Conservation (phyloP, 1,140 invertebrate species). For the Drosophila ananassae region DNA sequence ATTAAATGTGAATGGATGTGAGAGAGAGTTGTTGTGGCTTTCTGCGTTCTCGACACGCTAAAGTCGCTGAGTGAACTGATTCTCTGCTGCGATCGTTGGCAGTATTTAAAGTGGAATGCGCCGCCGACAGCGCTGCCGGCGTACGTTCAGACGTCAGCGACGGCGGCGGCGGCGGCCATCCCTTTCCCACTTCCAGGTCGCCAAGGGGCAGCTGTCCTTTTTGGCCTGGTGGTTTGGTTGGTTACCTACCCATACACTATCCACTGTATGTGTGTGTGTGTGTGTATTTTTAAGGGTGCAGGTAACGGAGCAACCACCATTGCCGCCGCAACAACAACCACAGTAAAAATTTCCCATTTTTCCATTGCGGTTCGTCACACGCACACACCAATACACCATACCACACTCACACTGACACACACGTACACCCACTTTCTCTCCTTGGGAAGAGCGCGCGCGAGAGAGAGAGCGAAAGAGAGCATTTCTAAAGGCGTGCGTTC, state of each 20-base stretch:
- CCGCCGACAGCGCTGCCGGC: constrained; percentile 49
- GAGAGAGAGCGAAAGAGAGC: neutral
- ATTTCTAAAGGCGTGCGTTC: neutral
- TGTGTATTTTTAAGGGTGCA: constrained; percentile 67
- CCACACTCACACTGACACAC: constrained; percentile 13
- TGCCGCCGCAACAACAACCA: constrained; percentile 84
- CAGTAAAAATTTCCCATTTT: constrained; percentile 84
- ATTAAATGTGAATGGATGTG: too few relatives aligned
- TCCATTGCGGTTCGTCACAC: constrained; percentile 77
- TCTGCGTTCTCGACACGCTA: constrained; percentile 79
- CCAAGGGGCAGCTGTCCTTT: constrained; percentile 7
- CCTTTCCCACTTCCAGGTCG: constrained; percentile 18
- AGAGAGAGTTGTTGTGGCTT: neutral
- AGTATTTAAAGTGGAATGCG: constrained; percentile 84
- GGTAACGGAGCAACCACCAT: constrained; percentile 83
- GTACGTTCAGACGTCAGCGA: constrained; percentile 2
- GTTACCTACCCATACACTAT: constrained; percentile 57
- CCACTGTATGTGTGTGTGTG: constrained; percentile 17
- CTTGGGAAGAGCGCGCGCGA: constrained; percentile 28
- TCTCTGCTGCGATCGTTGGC: constrained; percentile 83
- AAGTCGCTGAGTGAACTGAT: constrained; percentile 84
- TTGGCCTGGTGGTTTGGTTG: constrained; percentile 67
- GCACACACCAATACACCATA: constrained; percentile 39
- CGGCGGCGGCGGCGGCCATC: constrained; percentile 5
- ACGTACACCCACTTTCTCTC: neutral